Evolutionary conservation across 2,888 invertebrate species (phyloP).

Genomic region (Agriopis marginaria): DNA sequence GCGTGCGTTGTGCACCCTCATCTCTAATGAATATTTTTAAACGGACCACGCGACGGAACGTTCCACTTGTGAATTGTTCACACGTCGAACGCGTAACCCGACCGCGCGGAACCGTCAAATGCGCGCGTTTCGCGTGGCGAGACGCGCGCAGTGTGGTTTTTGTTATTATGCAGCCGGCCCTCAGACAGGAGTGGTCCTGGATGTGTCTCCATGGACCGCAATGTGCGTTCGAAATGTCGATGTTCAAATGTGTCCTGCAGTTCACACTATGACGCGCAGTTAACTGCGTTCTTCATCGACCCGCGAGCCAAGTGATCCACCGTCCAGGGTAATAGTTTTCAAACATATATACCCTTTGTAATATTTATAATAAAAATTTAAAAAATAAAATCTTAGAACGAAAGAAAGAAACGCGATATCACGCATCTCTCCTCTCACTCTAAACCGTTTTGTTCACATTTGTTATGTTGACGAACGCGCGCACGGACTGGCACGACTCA

Average conservation of each 20-base stretch:
- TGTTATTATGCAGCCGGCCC: constrained; percentile 63
- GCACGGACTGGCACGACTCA: no score
- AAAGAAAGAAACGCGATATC: no score
- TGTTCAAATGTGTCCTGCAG: constrained; percentile 85
- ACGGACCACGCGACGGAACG: constrained; percentile 28
- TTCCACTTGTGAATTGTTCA: no score
- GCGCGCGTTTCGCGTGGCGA: constrained; percentile 47
- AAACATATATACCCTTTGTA: no score
- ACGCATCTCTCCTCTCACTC: no score
- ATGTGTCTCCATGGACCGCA: constrained; percentile 80
- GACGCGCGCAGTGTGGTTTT: constrained; percentile 45
- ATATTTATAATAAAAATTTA: no score
- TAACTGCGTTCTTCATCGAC: constrained; percentile 64
- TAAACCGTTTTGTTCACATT: no score
- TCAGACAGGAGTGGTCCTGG: constrained; percentile 81
- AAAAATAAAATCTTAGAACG: no score
- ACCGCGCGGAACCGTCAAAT: constrained; percentile 45
- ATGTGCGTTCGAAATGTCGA: constrained; percentile 88
- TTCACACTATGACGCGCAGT: constrained; percentile 77
- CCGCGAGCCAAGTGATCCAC: constrained; percentile 87
- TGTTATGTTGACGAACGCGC: no score
- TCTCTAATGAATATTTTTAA: constrained; percentile 34
- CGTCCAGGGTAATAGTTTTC: constrained; percentile 72
- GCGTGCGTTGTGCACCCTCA: no score
- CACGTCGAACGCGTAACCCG: no score